Conservation (phyloP, 2,888 invertebrate species). For the Syritta pipiens region DNA sequence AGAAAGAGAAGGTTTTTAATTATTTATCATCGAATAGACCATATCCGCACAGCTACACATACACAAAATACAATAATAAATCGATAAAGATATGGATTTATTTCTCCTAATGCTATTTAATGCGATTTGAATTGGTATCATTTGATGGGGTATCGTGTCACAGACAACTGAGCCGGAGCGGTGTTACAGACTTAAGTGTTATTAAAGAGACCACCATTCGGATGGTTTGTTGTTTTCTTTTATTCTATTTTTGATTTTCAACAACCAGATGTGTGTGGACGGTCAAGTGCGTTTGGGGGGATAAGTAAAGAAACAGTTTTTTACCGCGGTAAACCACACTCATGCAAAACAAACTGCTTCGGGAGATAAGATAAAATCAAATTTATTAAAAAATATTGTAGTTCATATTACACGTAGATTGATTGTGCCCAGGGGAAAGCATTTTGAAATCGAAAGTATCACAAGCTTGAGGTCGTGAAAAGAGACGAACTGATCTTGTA, state of each 20-base stretch:
- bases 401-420: no score
- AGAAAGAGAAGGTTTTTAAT: slow-evolving; percentile 19
- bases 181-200: neutral
- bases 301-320: no score
- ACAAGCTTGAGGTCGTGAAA: no score
- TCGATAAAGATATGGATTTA: slow-evolving; percentile 40
- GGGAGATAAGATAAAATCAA: no score
- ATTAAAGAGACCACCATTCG: neutral
- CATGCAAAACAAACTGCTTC: no score
- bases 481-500: no score
- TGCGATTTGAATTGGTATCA: slow-evolving; percentile 22
- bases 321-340: no score
- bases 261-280: neutral
- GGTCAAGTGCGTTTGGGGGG: neutral
- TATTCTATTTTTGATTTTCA: slow-evolving; percentile 7
- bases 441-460: no score
- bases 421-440: no score
- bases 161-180: neutral
- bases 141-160: neutral
- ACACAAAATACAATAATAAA: neutral
- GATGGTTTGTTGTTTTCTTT: neutral
- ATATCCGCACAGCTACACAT: neutral
- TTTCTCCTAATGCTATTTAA: slow-evolving; percentile 5
- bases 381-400: no score
- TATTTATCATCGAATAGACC: neutral